Base-by-base conservation (phyloP, 1,140 invertebrate species). In the Leucophenga varia region DNA sequence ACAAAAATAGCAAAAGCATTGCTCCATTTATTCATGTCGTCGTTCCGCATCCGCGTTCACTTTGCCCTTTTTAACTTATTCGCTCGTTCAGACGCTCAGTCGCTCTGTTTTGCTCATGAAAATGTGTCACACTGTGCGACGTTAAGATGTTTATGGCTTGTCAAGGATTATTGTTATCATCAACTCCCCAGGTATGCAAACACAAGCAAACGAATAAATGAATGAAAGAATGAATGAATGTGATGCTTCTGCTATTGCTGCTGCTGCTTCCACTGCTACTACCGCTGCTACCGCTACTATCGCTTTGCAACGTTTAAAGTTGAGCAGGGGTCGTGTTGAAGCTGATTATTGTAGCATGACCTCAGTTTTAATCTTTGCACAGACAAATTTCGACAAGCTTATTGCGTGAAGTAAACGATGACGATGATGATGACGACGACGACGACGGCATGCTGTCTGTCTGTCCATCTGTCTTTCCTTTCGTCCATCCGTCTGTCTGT, bases 91-190 rank as follows among this genome's bases (percentile, higher is more conserved):
- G n/a, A n/a, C n/a, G n/a, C n/a, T n/a, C n/a, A n/a, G n/a, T n/a
- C n/a, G n/a, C n/a, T n/a, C n/a, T n/a, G n/a, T n/a, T n/a, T n/a
- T n/a, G n/a, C n/a, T n/a, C n/a, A n/a, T n/a, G n/a, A n/a, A n/a
- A n/a, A n/a, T n/a, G n/a, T n/a, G 31, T 9, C 9, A 34, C 31
- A 34, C 9, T 9, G 8, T 34, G 31, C 31, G 12, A 65, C 63
- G 64, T 65, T 64, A 67, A 67, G 63, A 67, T 67, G 63, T 67
- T 67, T 67, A 67, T 67, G 63, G 59, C 63, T 67, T 67, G 63
- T 67, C 63, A 68, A 63, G 63, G 63, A 67, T 67, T 67, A 67
- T 67, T 67, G 63, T 67, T 67, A 67, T 67, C 63, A 59, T 59
- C 63, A 63, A 56, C 44, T 57, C 57, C 64, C 63, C 63, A 67